Conservation (phyloP, 2,888 invertebrate genomes). For the Petrolisthes manimaculis region DNA sequence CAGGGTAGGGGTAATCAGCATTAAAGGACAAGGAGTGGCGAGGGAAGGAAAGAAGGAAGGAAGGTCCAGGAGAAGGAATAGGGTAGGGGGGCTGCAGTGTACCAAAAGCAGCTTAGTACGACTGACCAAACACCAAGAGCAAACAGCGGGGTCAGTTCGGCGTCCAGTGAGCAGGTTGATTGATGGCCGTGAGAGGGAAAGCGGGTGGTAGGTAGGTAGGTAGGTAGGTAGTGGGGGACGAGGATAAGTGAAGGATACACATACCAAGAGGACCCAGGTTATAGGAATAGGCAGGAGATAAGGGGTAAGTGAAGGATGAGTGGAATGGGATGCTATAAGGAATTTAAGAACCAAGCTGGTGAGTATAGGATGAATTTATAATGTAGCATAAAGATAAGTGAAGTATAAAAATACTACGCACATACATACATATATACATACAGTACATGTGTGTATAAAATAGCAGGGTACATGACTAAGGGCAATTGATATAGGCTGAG, state of each 20-base stretch:
- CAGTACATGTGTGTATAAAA: too few species aligned
- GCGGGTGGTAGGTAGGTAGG: too few species aligned
- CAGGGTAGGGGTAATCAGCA: not conserved
- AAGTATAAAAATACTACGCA: too few species aligned
- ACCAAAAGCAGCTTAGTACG: constrained; percentile 33
- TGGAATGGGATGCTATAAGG: not conserved
- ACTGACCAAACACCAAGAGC: constrained; percentile 44
- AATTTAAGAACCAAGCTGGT: too few species aligned
- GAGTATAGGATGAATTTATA: too few species aligned
- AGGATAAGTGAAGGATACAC: not conserved
- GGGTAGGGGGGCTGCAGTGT: constrained; percentile 2
- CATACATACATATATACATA: constrained; percentile 9
- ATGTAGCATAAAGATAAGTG: too few species aligned
- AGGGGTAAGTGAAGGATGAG: not conserved
- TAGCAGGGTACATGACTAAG: too few species aligned
- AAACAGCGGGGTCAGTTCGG: constrained; percentile 39
- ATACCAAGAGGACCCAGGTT: too few species aligned
- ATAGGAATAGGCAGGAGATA: not conserved
- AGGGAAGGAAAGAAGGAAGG: constrained; percentile 8
- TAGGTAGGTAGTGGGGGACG: not conserved
- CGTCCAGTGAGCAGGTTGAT: not conserved
- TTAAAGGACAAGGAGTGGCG: not conserved
- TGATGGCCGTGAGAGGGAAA: constrained; percentile 13
- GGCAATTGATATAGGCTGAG: too few species aligned
- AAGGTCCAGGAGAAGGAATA: not conserved